Evolutionary conservation across 2,113 vertebrate species (phyloP).

Genomic region (Platycercus adscitus): DNA sequence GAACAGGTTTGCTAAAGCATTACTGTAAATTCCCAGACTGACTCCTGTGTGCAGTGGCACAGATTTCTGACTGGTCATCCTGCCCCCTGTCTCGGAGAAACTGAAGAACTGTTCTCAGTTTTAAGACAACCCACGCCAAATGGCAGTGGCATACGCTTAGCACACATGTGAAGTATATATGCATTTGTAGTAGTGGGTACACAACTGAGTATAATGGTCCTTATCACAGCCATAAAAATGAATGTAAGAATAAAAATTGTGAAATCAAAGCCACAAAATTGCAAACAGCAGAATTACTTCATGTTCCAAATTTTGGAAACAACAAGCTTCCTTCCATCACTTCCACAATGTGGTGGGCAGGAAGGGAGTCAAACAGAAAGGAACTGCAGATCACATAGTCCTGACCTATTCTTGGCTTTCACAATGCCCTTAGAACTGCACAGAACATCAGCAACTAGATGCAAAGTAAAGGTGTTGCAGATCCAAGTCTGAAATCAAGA

Average conservation of each 20-base stretch:
- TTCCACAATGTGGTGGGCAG: background rate
- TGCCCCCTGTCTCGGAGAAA: background rate
- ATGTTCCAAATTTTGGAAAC: background rate
- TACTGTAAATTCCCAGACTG: background rate
- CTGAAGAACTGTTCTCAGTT: background rate
- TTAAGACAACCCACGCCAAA: background rate
- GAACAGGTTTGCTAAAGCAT: background rate
- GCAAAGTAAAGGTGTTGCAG: background rate
- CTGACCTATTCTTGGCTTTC: background rate
- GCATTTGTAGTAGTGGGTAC: background rate
- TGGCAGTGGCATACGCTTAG: accelerated
- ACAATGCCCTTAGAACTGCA: background rate
- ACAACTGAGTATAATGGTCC: background rate
- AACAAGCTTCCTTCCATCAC: background rate
- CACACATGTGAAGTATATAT: background rate
- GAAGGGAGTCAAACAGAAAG: background rate
- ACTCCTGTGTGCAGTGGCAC: background rate
- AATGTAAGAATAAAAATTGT: background rate
- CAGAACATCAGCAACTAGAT: background rate
- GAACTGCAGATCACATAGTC: background rate
- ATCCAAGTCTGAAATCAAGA: background rate
- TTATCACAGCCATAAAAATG: background rate
- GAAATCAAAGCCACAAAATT: background rate
- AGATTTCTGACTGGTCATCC: background rate
- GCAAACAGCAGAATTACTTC: background rate